phyloP scores from a whole-genome alignment of 2,888 invertebrate genomes.

The Aphodius sticticus region DNA sequence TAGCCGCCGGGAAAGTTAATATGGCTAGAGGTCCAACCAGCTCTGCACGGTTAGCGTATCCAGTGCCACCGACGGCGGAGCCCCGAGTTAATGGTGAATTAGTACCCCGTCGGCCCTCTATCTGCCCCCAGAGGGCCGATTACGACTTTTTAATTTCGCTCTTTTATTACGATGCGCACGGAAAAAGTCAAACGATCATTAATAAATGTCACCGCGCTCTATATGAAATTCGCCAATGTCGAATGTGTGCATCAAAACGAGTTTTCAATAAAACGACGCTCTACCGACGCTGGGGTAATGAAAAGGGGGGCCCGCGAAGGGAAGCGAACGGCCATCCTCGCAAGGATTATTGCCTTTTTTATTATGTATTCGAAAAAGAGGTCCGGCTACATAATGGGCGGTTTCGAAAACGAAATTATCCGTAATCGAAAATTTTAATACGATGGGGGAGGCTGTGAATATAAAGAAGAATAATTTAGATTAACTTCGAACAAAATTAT shows the following conservation, averaged over 20 bases:
- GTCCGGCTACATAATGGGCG: background rate
- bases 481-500: background rate
- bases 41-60: background rate
- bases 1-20: background rate
- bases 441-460: background rate
- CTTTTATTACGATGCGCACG: conserved; percentile 52
- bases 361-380: background rate
- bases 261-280: conserved; percentile 4
- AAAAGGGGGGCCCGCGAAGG: background rate
- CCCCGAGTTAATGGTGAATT: conserved; percentile 51
- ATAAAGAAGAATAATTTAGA: conserved; percentile 4
- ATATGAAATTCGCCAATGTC: background rate
- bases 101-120: conserved; percentile 32
- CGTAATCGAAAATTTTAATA: conserved; percentile 4
- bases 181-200: conserved; percentile 48
- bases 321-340: background rate
- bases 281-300: background rate
- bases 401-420: conserved; percentile 4
- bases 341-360: conserved; percentile 4
- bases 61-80: background rate
- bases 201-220: conserved; percentile 47
- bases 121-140: conserved; percentile 52
- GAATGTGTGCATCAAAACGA: background rate
- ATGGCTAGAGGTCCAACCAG: background rate
- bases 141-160: conserved; percentile 58